phyloP scores from a whole-genome alignment of 2,113 vertebrate species.

The Anolis carolinensis region DNA sequence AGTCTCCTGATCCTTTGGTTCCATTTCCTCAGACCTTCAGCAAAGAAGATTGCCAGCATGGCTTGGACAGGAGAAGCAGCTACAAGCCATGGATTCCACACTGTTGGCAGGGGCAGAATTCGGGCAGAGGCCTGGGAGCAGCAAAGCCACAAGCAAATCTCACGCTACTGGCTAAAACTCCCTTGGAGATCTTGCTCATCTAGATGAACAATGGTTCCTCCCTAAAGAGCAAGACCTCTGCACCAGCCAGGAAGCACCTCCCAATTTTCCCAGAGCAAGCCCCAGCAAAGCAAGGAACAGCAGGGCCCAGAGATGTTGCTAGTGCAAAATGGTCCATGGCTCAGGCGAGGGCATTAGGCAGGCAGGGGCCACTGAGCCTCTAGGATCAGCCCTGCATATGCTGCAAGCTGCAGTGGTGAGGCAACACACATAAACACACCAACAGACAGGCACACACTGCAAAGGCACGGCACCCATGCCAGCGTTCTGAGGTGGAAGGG shows the following conservation, averaged over 20 bases:
- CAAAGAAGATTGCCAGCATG: not conserved
- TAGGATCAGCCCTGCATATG: too few relatives aligned
- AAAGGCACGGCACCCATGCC: not conserved
- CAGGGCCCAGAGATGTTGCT: not conserved
- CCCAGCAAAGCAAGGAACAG: not conserved
- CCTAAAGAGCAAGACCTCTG: not conserved
- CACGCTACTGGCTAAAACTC: too few relatives aligned
- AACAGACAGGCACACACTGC: not conserved
- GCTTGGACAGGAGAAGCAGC: not conserved
- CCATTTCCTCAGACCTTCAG: too few relatives aligned
- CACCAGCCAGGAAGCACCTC: not conserved
- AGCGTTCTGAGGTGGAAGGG: conserved; percentile 42
- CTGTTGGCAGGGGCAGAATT: too few relatives aligned
- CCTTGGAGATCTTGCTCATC: too few relatives aligned
- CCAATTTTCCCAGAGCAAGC: not conserved
- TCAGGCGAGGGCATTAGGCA: not conserved
- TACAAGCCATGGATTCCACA: not conserved
- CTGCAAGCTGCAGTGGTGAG: not conserved
- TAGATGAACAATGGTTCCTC: fast-evolving
- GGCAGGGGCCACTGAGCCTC: too few relatives aligned
- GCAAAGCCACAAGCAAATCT: not conserved
- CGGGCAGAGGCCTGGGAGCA: not conserved
- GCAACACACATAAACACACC: not conserved
- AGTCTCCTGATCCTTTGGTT: too few relatives aligned
- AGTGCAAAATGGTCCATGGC: not conserved